Percentiles rank a stretch among this genome's conserved stretches.
Evolutionary conservation across 2,888 invertebrate species (phyloP).

Genomic region (Apodemia mormo): DNA sequence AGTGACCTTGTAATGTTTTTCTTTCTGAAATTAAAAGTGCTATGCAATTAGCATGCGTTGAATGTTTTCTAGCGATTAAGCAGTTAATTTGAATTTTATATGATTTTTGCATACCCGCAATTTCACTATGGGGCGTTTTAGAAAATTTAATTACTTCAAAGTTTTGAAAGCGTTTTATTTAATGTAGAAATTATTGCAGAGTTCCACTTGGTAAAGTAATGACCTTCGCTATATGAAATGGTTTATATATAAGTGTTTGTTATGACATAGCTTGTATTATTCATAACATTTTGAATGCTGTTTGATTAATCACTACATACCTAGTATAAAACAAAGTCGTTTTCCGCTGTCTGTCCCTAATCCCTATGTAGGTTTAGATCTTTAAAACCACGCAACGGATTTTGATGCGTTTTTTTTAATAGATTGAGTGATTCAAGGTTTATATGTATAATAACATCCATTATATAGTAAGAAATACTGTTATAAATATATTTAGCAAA

Average conservation of each 20-base stretch:
- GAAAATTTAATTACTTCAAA: neutral
- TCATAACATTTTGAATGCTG: too few relatives aligned
- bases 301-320: too few relatives aligned
- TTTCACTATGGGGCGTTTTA: neutral
- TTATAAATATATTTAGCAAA: too few relatives aligned
- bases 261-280: neutral
- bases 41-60: neutral
- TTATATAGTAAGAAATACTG: too few relatives aligned
- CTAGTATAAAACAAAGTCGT: too few relatives aligned
- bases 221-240: conserved; percentile 6
- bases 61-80: neutral
- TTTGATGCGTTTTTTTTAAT: too few relatives aligned
- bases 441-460: too few relatives aligned
- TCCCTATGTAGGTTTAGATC: too few relatives aligned
- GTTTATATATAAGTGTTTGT: neutral
- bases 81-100: conserved; percentile 15
- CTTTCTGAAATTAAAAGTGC: neutral
- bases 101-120: conserved; percentile 13
- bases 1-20: conserved; percentile 46
- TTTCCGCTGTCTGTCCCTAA: too few relatives aligned
- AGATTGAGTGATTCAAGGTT: too few relatives aligned
- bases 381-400: too few relatives aligned
- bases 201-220: conserved; percentile 2
- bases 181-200: conserved; percentile 1
- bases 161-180: conserved; percentile 2